Evolutionary conservation across 2,113 vertebrate genomes (phyloP).

Genomic region (Nothobranchius furzeri): DNA sequence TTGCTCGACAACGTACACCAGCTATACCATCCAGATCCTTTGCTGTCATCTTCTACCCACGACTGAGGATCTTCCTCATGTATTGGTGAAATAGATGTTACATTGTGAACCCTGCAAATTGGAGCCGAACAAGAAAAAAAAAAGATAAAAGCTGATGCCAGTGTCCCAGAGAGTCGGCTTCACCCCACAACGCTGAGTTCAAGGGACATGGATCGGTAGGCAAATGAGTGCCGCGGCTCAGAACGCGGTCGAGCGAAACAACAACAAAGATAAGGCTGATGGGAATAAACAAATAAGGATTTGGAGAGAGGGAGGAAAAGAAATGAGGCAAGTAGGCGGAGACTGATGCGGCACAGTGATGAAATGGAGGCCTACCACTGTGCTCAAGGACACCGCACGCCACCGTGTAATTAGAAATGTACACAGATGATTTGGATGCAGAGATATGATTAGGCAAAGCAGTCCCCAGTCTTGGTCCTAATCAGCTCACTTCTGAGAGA

Average conservation of each 20-base stretch:
- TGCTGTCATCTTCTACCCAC: constrained; percentile 49
- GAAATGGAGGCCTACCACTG: constrained; percentile 81
- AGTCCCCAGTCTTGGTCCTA: constrained; percentile 77
- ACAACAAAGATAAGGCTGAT: constrained; percentile 72
- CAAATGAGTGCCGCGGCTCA: constrained; percentile 70
- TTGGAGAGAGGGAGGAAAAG: constrained; percentile 1
- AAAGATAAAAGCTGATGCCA: constrained; percentile 65
- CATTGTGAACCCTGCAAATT: constrained; percentile 58
- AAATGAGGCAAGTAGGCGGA: constrained; percentile 34
- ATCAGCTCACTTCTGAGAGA: constrained; percentile 82
- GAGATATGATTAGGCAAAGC: constrained; percentile 80
- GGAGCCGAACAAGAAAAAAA: constrained; percentile 58
- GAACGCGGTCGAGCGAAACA: constrained; percentile 66
- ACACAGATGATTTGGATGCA: constrained; percentile 84
- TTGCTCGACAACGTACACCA: constrained; percentile 8
- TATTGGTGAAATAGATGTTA: constrained; percentile 43
- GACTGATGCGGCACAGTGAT: constrained; percentile 61
- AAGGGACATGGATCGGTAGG: constrained; percentile 65
- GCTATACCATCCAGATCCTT: constrained; percentile 30
- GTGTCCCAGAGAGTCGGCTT: constrained; percentile 48
- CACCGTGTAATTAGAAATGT: constrained; percentile 83
- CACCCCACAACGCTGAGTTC: constrained; percentile 64
- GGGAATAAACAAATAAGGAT: constrained; percentile 73
- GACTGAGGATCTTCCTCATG: constrained; percentile 40
- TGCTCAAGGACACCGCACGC: constrained; percentile 78